Percentiles rank a stretch among this genome's conserved stretches.
These are phyloP conservation scores for Larimichthys polyactis DNA, from an alignment of 2,113 vertebrate genomes.

Conservation along the genomic window DNA sequence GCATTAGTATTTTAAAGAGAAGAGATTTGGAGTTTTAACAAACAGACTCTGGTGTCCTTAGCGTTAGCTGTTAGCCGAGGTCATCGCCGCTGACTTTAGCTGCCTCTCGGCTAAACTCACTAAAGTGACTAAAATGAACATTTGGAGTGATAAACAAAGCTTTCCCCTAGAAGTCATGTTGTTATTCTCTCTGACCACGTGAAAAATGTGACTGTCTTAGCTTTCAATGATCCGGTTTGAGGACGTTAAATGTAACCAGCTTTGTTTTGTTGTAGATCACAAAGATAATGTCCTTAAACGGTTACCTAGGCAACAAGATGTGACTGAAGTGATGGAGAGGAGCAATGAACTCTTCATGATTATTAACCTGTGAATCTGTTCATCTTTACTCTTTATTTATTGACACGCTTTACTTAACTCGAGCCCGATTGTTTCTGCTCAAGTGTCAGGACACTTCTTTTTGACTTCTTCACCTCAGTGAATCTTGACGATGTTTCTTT, in stretches of 20 bases:
- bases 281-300: neutral
- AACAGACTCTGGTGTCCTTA: conserved; percentile 29
- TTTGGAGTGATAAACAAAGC: neutral
- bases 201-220: too few species aligned
- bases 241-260: neutral
- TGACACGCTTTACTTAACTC: too few species aligned
- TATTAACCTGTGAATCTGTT: too few species aligned
- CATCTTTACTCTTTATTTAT: too few species aligned
- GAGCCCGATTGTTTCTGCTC: too few species aligned
- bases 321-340: neutral
- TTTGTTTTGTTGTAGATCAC: neutral
- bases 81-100: conserved; percentile 51
- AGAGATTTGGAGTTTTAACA: neutral
- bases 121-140: neutral
- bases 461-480: neutral
- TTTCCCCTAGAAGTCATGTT: too few species aligned
- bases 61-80: conserved; percentile 72
- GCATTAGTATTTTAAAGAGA: neutral
- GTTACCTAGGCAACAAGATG: neutral
- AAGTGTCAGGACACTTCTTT: too few species aligned
- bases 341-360: too few species aligned
- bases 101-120: neutral
- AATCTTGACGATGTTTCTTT: neutral
- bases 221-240: neutral
- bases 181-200: neutral